phyloP scores from a whole-genome alignment of 2,888 invertebrate species.

The Agonopterix subpropinquella region DNA sequence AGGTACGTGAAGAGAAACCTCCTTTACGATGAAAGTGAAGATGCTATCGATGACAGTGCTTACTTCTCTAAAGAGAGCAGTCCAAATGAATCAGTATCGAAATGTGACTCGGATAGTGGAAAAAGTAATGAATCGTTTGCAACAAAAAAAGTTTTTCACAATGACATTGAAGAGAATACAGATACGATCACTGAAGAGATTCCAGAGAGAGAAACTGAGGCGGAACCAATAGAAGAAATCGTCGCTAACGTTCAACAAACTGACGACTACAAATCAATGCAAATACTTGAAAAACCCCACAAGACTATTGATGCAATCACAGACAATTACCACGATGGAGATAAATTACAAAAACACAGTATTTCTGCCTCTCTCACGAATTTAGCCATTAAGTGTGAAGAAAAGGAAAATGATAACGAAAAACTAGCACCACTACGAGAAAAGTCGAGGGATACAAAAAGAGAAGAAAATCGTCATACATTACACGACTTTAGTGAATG shows the following conservation, averaged over 20 bases:
- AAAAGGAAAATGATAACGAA: slow-evolving; percentile 17
- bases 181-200: not conserved
- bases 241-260: slow-evolving; percentile 36
- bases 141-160: not conserved
- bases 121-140: slow-evolving; percentile 38
- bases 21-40: slow-evolving; percentile 48
- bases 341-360: slow-evolving; percentile 7
- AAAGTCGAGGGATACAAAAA: slow-evolving; percentile 27
- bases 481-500: slow-evolving; percentile 55
- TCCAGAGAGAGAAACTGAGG: slow-evolving; percentile 4
- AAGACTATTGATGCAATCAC: slow-evolving; percentile 9
- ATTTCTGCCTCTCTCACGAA: slow-evolving; percentile 24
- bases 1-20: slow-evolving; percentile 64
- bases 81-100: slow-evolving; percentile 51
- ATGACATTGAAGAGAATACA: not conserved
- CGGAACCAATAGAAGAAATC: slow-evolving; percentile 13
- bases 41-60: slow-evolving; percentile 40
- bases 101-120: slow-evolving; percentile 54
- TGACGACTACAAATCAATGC: slow-evolving; percentile 57
- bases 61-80: slow-evolving; percentile 66
- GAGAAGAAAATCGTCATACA: slow-evolving; percentile 50
- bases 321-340: slow-evolving; percentile 6
- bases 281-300: slow-evolving; percentile 28
- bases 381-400: slow-evolving; percentile 16
- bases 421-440: slow-evolving; percentile 15